phyloP scores from a whole-genome alignment of 2,888 invertebrate species.

The Nephrocerus scutellatus region DNA sequence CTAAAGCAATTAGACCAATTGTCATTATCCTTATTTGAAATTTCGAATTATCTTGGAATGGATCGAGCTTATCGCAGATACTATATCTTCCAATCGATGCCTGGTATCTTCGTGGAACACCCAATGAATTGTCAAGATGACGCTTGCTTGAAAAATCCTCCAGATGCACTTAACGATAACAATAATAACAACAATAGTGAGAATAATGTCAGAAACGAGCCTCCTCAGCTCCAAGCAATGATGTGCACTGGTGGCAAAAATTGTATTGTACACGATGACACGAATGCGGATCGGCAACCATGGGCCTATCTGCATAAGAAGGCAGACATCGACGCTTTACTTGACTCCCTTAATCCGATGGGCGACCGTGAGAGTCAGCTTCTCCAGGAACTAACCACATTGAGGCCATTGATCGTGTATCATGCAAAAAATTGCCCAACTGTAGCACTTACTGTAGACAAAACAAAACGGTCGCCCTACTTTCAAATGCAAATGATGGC shows the following conservation, averaged over 20 bases:
- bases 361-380: slow-evolving; percentile 79
- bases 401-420: slow-evolving; percentile 51
- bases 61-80: slow-evolving; percentile 82
- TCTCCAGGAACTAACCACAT: slow-evolving; percentile 58
- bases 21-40: slow-evolving; percentile 38
- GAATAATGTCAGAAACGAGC: no score
- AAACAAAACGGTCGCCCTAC: no score
- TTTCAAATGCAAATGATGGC: slow-evolving; percentile 27
- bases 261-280: slow-evolving; percentile 67
- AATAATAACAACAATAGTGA: no score
- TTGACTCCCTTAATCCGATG: slow-evolving; percentile 69
- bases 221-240: slow-evolving; percentile 50
- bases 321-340: slow-evolving; percentile 65
- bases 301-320: slow-evolving; percentile 72
- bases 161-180: slow-evolving; percentile 31
- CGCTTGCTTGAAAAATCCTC: slow-evolving; percentile 56
- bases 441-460: slow-evolving; percentile 36
- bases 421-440: slow-evolving; percentile 50
- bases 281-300: slow-evolving; percentile 37
- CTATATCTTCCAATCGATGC: slow-evolving; percentile 72
- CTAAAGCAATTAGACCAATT: slow-evolving; percentile 31
- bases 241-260: slow-evolving; percentile 65
- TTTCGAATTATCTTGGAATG: slow-evolving; percentile 48
- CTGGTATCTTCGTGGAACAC: slow-evolving; percentile 81
- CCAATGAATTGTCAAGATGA: slow-evolving; percentile 58